Evolutionary conservation across 2,113 vertebrate genomes (phyloP).

Genomic region (Bambusicola thoracicus): DNA sequence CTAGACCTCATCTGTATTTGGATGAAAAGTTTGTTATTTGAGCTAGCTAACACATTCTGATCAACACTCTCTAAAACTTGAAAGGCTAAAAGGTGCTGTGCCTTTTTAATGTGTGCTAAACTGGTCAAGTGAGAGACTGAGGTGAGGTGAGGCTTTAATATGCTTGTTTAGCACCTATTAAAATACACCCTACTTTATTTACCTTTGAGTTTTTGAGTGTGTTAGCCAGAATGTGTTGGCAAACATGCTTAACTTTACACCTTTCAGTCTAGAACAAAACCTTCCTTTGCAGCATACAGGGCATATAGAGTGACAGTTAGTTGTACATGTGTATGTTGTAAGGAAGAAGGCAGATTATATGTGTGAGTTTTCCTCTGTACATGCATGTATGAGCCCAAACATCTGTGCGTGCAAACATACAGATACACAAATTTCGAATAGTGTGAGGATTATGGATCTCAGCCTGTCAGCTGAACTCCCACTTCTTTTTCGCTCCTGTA

Average conservation of each 20-base stretch:
- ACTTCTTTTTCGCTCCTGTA: not conserved
- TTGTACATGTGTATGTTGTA: not conserved
- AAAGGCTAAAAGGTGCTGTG: conserved; percentile 8
- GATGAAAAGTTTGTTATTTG: conserved; percentile 26
- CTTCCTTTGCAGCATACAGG: not conserved
- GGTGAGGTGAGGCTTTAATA: conserved; percentile 46
- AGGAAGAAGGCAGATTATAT: not conserved
- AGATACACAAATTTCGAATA: not conserved
- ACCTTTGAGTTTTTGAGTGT: conserved; percentile 1
- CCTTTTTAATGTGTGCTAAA: conserved; percentile 40
- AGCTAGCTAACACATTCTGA: conserved; percentile 21
- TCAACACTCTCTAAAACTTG: conserved; percentile 38
- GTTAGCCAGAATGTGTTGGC: conserved; percentile 30
- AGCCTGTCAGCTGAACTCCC: not conserved
- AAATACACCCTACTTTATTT: conserved; percentile 48
- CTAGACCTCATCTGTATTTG: not conserved
- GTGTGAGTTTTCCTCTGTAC: not conserved
- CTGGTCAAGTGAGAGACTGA: conserved; percentile 44
- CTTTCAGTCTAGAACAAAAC: conserved; percentile 13
- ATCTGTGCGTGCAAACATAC: not conserved
- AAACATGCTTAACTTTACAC: conserved; percentile 26
- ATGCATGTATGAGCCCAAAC: too few species aligned
- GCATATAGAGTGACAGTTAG: not conserved
- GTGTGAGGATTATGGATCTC: not conserved
- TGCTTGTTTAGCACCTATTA: conserved; percentile 62